Conservation (phyloP, 2,888 invertebrate species). For the Macrophya alboannulata region DNA sequence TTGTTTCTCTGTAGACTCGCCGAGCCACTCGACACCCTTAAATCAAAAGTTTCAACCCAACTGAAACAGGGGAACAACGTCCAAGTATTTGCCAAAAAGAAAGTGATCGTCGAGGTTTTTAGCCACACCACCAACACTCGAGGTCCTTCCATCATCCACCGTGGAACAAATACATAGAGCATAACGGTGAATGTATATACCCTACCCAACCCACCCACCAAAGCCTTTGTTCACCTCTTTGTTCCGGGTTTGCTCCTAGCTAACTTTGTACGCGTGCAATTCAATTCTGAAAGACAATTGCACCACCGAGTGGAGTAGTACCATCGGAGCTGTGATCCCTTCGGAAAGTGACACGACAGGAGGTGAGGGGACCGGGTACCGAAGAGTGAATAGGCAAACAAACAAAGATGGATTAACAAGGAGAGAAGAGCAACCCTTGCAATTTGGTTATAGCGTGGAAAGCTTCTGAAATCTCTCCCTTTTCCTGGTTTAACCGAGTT, state of each 20-base stretch:
- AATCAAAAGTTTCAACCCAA: neutral
- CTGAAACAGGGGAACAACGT: neutral
- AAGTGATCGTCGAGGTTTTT: constrained; percentile 29
- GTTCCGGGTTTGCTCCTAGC: constrained; percentile 26
- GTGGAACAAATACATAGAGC: constrained; percentile 2
- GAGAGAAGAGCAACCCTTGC: constrained; percentile 29
- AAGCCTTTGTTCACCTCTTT: constrained; percentile 41
- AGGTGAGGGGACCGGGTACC: neutral
- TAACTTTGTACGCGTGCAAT: constrained; percentile 40
- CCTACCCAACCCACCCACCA: neutral
- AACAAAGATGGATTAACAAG: constrained; percentile 8
- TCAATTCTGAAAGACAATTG: constrained; percentile 47
- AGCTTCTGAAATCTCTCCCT: constrained; percentile 30
- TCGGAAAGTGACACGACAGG: constrained; percentile 9
- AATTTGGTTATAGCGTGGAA: neutral
- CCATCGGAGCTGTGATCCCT: constrained; percentile 23
- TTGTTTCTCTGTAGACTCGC: constrained; percentile 15
- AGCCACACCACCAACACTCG: constrained; percentile 34
- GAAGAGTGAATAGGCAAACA: neutral
- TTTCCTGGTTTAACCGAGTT: neutral
- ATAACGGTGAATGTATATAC: neutral
- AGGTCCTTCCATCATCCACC: neutral
- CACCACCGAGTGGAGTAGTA: constrained; percentile 24
- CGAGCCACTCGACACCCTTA: constrained; percentile 42
- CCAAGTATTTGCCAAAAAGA: constrained; percentile 29